phyloP scores from a whole-genome alignment of 2,797 vertebrate genomes.

The Scolopax bukidnonensis region DNA sequence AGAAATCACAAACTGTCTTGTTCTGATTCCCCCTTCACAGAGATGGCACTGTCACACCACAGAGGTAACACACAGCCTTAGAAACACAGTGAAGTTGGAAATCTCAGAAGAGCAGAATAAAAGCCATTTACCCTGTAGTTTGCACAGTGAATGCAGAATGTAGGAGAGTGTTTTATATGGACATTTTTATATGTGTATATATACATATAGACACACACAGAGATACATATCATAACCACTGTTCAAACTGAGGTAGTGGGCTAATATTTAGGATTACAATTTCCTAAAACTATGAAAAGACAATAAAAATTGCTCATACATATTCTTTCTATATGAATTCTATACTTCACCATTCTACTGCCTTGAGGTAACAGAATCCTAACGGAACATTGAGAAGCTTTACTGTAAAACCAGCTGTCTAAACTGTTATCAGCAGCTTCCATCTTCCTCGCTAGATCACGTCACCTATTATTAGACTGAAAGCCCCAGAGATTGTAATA shows the following conservation, averaged over 20 bases:
- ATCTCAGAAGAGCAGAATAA: neutral
- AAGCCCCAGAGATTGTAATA: neutral
- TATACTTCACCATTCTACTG: neutral
- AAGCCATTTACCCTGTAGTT: neutral
- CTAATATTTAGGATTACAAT: neutral
- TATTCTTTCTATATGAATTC: neutral
- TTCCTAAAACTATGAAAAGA: constrained; percentile 1
- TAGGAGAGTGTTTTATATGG: neutral
- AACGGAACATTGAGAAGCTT: neutral
- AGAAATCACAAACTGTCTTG: neutral
- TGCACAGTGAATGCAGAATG: neutral
- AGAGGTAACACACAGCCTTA: fast-evolving
- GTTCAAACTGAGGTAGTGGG: neutral
- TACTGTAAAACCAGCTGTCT: neutral
- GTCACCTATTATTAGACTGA: neutral
- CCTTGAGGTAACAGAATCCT: neutral
- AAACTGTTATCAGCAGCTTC: neutral
- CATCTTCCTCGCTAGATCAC: neutral
- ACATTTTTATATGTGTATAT: neutral
- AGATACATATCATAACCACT: neutral
- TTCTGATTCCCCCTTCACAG: neutral
- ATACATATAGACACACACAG: neutral
- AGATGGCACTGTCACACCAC: neutral
- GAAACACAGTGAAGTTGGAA: neutral
- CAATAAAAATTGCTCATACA: neutral